Percentiles rank a stretch among this genome's conserved stretches.
These are phyloP conservation scores for Hestina assimilis DNA, from an alignment of 1,140 invertebrate genomes.

Conservation along the genomic window DNA sequence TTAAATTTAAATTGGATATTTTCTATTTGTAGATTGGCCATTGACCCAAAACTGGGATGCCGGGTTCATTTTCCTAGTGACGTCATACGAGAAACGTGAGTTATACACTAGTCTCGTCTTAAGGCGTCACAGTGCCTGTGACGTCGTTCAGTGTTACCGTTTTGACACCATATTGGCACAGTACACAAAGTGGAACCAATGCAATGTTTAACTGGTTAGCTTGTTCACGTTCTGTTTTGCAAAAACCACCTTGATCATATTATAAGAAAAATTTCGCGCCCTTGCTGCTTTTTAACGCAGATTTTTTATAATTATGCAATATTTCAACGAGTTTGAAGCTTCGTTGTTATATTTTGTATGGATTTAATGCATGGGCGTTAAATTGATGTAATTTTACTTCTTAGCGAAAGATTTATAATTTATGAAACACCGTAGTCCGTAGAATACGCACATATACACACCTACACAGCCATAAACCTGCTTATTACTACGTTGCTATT, in stretches of 20 bases:
- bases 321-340: not conserved
- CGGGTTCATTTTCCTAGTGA: conserved; percentile 76
- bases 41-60: conserved; percentile 75
- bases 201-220: conserved; percentile 15
- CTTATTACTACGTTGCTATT: conserved; percentile 8
- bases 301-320: too few relatives aligned
- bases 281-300: too few relatives aligned
- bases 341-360: not conserved
- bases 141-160: conserved; percentile 44
- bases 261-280: not conserved
- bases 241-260: not conserved
- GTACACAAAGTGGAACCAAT: conserved; percentile 20
- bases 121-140: conserved; percentile 39
- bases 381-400: conserved; percentile 1
- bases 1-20: conserved; percentile 60
- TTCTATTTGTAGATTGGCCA: conserved; percentile 78
- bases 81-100: conserved; percentile 76
- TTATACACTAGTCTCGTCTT: conserved; percentile 43
- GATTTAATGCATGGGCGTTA: not conserved
- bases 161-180: conserved; percentile 30
- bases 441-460: conserved; percentile 4
- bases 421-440: conserved; percentile 6
- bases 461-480: conserved; percentile 7
- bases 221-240: conserved; percentile 4
- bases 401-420: conserved; percentile 6